These are phyloP conservation scores for Brachyistius frenatus DNA, from an alignment of 2,113 vertebrate species.

Conservation along the genomic window DNA sequence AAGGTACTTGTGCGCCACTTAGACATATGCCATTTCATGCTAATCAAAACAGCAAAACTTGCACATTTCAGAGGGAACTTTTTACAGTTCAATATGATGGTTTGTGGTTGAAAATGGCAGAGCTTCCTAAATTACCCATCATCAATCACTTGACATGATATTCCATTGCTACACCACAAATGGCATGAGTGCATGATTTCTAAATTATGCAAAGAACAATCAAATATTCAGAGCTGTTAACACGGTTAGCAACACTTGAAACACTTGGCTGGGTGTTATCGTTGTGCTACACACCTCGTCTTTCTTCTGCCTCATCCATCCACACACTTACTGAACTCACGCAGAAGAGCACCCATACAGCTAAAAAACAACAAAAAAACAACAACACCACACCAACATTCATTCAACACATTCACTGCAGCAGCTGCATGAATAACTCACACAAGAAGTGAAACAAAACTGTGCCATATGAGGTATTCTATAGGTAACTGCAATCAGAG, in stretches of 20 bases:
- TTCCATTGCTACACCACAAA: constrained; percentile 16
- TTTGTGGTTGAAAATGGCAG: not conserved
- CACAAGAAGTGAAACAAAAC: constrained; percentile 39
- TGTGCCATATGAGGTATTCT: constrained; percentile 53
- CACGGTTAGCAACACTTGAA: constrained; percentile 32
- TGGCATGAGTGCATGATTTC: not conserved
- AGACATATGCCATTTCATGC: too few relatives aligned
- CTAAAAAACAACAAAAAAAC: not conserved
- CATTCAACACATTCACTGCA: constrained; percentile 29
- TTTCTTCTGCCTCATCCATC: constrained; percentile 13
- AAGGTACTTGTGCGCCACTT: too few relatives aligned
- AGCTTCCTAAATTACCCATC: not conserved
- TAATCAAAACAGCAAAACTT: too few relatives aligned
- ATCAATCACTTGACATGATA: constrained; percentile 15
- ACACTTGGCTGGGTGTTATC: constrained; percentile 35
- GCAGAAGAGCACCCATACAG: constrained; percentile 19
- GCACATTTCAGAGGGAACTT: not conserved
- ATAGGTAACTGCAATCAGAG: constrained; percentile 35
- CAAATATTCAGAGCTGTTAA: constrained; percentile 24
- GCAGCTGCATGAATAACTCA: constrained; percentile 17
- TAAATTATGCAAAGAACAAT: constrained; percentile 9
- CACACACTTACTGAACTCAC: constrained; percentile 15
- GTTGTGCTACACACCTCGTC: constrained; percentile 31
- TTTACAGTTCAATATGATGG: not conserved
- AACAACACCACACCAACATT: constrained; percentile 4